These are phyloP conservation scores for Hoplias malabaricus DNA, from an alignment of 2,113 vertebrate genomes.

Conservation along the genomic window DNA sequence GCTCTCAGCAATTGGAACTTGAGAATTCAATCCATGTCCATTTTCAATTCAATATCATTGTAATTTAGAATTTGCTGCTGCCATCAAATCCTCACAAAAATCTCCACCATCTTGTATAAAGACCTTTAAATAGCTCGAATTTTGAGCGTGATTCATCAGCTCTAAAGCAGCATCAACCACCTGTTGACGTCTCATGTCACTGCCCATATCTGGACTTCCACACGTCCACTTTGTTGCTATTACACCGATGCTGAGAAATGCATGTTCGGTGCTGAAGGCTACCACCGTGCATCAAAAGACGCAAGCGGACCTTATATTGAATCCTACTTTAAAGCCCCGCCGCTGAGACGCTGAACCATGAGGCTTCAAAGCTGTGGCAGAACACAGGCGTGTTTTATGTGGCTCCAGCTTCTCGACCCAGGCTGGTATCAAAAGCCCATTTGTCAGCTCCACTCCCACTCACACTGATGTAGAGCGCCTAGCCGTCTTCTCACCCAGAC, in stretches of 20 bases:
- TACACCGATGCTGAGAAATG: background rate
- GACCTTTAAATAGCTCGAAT: no score
- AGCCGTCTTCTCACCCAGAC: background rate
- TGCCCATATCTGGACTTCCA: background rate
- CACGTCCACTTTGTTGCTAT: constrained; percentile 16
- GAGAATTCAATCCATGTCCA: no score
- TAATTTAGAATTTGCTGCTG: no score
- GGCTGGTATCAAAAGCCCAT: background rate
- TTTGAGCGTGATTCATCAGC: background rate
- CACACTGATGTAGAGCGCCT: background rate
- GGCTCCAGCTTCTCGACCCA: background rate
- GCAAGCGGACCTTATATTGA: background rate
- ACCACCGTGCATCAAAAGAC: constrained; percentile 19
- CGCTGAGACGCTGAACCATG: constrained; percentile 6
- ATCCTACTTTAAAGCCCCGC: constrained; percentile 27
- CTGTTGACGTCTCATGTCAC: background rate
- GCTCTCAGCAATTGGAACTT: no score
- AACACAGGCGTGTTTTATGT: constrained; percentile 18
- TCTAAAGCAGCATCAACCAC: background rate
- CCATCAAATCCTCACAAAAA: no score
- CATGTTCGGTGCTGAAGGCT: constrained; percentile 15
- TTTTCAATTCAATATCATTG: no score
- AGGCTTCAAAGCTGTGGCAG: constrained; percentile 19
- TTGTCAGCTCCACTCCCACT: constrained; percentile 1
- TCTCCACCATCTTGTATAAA: no score